Base-by-base conservation (phyloP, 2,113 vertebrate species). In the Quiscalus mexicanus region DNA sequence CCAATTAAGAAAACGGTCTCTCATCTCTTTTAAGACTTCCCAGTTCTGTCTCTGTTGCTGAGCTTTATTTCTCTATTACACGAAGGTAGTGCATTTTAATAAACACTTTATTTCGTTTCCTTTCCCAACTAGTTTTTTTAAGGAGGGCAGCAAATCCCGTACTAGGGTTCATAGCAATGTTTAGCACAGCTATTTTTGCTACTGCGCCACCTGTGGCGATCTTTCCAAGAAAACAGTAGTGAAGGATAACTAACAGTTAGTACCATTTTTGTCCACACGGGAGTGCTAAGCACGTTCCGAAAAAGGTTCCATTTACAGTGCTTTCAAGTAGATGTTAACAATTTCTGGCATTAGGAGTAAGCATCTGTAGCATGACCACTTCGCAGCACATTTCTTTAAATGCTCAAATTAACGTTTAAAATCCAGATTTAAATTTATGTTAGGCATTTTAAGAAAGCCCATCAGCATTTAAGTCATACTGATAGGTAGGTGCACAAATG, bases 1-100 rank as follows among this genome's bases (percentile, higher is more conserved):
- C 63, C 60, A 53, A n/a, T 85, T 91, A 93, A 70, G 52, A 73
- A 16, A 84, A 67, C 59, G 74, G 59, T 74, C 70, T 82, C 87
- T 45, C 30, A 50, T 59, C 8, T 86, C 80, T 67, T 74, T 59
- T 70, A 87, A 58, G 71, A 85, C 50, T 60, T 77, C 12, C 16
- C 56, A 76, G 8, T 37, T 64, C 41, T 39, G 4, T 58, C 30
- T 79, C 44, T 25, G 52, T 37, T 77, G 77, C 37, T 62, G 39
- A 62, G 59, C 42, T 92, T 92, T 93, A 84, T 60, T 89, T 44
- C 52, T 62, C 37, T 25, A 9, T 69, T 69, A 84, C 9, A 21
- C 11, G 30, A 88, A 65, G 8, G 7, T 3, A 52, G 10, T 10
- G 3, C 27, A 50, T 25, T 42, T 55, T 33, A 69, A 37, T 19